These are phyloP conservation scores for Xiphophorus couchianus DNA, from an alignment of 2,113 vertebrate species.

Conservation along the genomic window DNA sequence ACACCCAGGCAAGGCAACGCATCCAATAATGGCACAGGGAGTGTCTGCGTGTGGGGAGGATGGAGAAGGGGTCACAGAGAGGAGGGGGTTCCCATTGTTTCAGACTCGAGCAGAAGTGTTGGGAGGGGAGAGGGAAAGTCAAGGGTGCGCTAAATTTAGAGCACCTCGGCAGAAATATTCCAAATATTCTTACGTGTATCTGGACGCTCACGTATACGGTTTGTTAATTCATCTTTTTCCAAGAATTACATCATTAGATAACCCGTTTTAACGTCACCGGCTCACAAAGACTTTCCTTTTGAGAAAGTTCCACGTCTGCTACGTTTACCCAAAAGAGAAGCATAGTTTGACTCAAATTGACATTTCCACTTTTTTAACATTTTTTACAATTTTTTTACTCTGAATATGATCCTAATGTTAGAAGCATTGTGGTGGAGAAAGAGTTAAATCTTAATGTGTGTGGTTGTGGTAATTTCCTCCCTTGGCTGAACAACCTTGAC, in stretches of 20 bases:
- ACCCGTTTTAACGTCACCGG: neutral
- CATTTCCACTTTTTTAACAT: neutral
- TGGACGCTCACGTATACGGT: slow-evolving; percentile 71
- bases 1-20: slow-evolving; percentile 48
- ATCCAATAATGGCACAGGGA: slow-evolving; percentile 62
- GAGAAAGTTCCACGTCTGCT: neutral
- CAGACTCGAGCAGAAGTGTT: slow-evolving; percentile 75
- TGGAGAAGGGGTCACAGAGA: slow-evolving; percentile 64
- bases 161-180: slow-evolving; percentile 73
- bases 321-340: neutral
- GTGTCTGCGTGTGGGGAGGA: slow-evolving; percentile 54
- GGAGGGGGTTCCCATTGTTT: slow-evolving; percentile 79
- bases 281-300: neutral
- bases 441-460: slow-evolving; percentile 71
- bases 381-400: neutral
- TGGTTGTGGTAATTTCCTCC: slow-evolving; percentile 79
- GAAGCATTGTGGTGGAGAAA: slow-evolving; percentile 12
- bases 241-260: slow-evolving; percentile 35
- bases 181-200: slow-evolving; percentile 74
- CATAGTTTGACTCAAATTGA: neutral
- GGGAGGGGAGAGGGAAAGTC: slow-evolving; percentile 75
- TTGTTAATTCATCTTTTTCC: slow-evolving; percentile 55
- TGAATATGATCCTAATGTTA: neutral
- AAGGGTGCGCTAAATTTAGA: slow-evolving; percentile 78
- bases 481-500: slow-evolving; percentile 73